phyloP scores from a whole-genome alignment of 2,797 vertebrate genomes.

The Chelonia mydas region DNA sequence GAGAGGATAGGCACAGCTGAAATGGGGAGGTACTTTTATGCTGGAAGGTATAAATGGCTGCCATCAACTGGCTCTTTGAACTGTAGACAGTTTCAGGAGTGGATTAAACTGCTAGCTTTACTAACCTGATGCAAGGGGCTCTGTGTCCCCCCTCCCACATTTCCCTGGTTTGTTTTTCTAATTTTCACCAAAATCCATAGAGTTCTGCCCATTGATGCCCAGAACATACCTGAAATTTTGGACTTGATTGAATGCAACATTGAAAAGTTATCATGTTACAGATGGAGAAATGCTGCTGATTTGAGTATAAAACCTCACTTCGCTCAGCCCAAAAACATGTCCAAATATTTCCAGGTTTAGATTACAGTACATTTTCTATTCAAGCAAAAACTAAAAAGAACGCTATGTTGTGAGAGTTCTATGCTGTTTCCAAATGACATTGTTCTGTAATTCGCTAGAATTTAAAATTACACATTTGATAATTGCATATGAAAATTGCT shows the following conservation, averaged over 20 bases:
- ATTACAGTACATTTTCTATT: background rate
- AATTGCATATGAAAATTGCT: rapidly evolving
- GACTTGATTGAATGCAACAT: background rate
- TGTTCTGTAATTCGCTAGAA: conserved; percentile 5
- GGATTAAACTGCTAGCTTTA: background rate
- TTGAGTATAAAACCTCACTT: background rate
- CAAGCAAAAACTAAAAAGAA: conserved; percentile 33
- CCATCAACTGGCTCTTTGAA: background rate
- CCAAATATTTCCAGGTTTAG: conserved; percentile 52
- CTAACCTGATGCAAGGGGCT: background rate
- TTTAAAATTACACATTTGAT: conserved; percentile 45
- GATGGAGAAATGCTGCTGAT: background rate
- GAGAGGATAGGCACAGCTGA: background rate
- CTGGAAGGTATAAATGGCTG: background rate
- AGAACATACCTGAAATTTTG: background rate
- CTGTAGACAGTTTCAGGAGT: background rate
- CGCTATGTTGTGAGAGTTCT: background rate
- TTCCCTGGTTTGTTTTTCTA: background rate
- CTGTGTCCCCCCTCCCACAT: background rate
- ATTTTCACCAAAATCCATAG: background rate
- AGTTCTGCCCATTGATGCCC: background rate
- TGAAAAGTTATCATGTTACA: background rate
- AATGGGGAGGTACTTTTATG: background rate
- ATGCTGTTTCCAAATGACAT: background rate
- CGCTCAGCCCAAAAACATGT: background rate